These are phyloP conservation scores for Mellilla xanthometata DNA, from an alignment of 2,888 invertebrate species.

Conservation along the genomic window DNA sequence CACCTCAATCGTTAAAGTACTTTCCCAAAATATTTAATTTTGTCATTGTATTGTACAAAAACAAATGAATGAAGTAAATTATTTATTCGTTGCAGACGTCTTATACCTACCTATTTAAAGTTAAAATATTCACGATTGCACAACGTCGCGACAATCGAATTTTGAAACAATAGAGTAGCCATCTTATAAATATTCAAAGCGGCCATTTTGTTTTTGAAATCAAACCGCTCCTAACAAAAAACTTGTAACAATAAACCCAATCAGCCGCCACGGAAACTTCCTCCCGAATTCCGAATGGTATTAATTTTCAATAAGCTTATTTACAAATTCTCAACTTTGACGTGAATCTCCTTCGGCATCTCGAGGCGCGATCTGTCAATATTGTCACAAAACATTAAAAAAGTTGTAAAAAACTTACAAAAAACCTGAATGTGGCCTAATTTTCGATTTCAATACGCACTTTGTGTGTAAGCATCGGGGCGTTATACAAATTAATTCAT, in stretches of 20 bases:
- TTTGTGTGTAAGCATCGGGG: slow-evolving; percentile 77
- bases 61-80: too few species aligned
- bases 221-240: slow-evolving; percentile 59
- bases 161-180: slow-evolving; percentile 28
- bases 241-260: slow-evolving; percentile 70
- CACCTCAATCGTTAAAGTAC: too few species aligned
- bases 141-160: slow-evolving; percentile 29
- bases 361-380: slow-evolving; percentile 74
- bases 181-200: slow-evolving; percentile 48
- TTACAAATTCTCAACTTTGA: slow-evolving; percentile 69
- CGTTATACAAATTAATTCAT: slow-evolving; percentile 78
- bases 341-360: slow-evolving; percentile 39
- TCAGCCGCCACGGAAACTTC: slow-evolving; percentile 57
- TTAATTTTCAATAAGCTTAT: slow-evolving; percentile 80
- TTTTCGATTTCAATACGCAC: slow-evolving; percentile 77
- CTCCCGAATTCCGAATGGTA: slow-evolving; percentile 53
- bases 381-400: slow-evolving; percentile 76
- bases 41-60: too few species aligned
- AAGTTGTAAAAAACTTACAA: slow-evolving; percentile 41
- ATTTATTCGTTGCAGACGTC: too few species aligned
- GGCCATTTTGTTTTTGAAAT: slow-evolving; percentile 56
- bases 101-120: slow-evolving; percentile 16
- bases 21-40: too few species aligned
- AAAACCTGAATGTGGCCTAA: slow-evolving; percentile 74
- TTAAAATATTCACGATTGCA: slow-evolving; percentile 28